These are phyloP conservation scores for Spilosoma lubricipeda DNA, from an alignment of 2,888 invertebrate species.

Conservation along the genomic window DNA sequence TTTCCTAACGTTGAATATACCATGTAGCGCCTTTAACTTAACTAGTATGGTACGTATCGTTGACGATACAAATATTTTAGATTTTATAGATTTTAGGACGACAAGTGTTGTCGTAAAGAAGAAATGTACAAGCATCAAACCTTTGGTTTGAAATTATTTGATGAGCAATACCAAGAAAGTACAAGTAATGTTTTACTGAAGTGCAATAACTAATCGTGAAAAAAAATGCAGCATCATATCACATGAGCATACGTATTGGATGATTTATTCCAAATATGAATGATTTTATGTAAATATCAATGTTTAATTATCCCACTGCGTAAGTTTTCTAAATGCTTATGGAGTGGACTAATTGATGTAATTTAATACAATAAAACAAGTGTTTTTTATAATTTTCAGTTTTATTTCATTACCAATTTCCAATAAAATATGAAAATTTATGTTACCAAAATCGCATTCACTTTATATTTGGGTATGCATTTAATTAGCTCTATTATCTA, in stretches of 20 bases:
- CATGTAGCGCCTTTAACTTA: conserved; percentile 20
- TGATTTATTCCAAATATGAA: conserved; percentile 63
- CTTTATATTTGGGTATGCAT: no score
- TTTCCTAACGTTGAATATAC: neutral
- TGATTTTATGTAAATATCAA: conserved; percentile 66
- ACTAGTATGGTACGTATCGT: conserved; percentile 28
- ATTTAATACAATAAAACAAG: conserved; percentile 52
- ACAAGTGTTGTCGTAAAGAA: conserved; percentile 61
- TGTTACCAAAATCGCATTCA: no score
- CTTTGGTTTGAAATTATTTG: conserved; percentile 60
- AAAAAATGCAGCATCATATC: conserved; percentile 66
- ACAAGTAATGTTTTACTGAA: conserved; percentile 67
- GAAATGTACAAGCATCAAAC: conserved; percentile 67
- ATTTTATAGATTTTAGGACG: conserved; percentile 58
- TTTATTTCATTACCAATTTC: conserved; percentile 21
- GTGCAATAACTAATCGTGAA: conserved; percentile 62
- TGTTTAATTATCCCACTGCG: conserved; percentile 71
- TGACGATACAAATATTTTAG: conserved; percentile 49
- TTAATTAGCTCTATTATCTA: no score
- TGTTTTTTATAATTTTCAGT: conserved; percentile 51
- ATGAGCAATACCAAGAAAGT: conserved; percentile 77
- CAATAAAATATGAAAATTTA: neutral
- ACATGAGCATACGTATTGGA: conserved; percentile 60
- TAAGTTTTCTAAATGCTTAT: conserved; percentile 76
- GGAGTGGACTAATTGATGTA: conserved; percentile 75